Evolutionary conservation across 2,113 vertebrate species (phyloP).

Genomic region (Rutilus rutilus): DNA sequence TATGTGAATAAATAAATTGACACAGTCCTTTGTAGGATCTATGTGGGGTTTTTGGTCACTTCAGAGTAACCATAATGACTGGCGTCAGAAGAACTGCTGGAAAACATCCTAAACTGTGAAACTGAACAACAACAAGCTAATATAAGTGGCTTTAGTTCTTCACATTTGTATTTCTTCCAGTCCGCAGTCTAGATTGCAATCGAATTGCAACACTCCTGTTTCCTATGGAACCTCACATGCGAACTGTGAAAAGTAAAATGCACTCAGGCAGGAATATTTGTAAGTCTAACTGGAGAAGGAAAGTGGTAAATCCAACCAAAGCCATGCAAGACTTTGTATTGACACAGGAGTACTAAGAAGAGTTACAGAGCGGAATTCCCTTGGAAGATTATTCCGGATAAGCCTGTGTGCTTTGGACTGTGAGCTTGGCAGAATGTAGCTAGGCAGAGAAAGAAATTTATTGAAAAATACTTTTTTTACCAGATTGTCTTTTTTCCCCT

Average conservation of each 20-base stretch:
- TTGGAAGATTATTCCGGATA: constrained; percentile 49
- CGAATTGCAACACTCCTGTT: constrained; percentile 14
- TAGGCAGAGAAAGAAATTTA: constrained; percentile 45
- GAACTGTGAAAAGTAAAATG: constrained; percentile 41
- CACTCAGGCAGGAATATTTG: constrained; percentile 37
- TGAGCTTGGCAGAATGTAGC: constrained; percentile 49
- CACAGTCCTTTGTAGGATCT: neutral
- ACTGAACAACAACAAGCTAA: constrained; percentile 5
- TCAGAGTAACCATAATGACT: constrained; percentile 8
- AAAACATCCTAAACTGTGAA: neutral
- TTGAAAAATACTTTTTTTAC: constrained; percentile 56
- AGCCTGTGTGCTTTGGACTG: constrained; percentile 45
- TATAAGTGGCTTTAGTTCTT: neutral
- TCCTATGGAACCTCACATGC: neutral
- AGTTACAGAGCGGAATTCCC: constrained; percentile 45
- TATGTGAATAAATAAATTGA: constrained; percentile 6
- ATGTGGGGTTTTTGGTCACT: neutral
- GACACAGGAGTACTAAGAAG: constrained; percentile 18
- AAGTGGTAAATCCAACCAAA: constrained; percentile 36
- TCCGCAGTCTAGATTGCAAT: neutral
- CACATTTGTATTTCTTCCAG: neutral
- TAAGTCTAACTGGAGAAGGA: constrained; percentile 43
- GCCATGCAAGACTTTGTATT: constrained; percentile 30
- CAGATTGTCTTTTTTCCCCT: constrained; percentile 48
- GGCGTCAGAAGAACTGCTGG: neutral